phyloP scores from a whole-genome alignment of 1,140 invertebrate species.

The Drosophila trapezifrons region DNA sequence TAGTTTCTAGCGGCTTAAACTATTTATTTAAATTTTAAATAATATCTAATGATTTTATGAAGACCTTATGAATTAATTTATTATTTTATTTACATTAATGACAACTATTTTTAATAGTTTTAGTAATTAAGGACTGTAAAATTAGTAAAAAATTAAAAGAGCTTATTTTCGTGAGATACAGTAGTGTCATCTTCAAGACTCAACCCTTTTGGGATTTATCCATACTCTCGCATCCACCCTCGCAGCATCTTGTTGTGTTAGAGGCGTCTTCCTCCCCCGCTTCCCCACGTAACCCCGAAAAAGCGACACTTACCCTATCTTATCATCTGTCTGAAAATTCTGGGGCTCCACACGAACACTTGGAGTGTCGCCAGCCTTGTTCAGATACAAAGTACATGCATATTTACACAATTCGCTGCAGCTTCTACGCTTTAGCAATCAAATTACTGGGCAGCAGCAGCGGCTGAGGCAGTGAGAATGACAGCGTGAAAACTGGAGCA shows the following conservation, averaged over 20 bases:
- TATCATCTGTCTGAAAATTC: conserved; percentile 50
- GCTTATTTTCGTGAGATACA: too few relatives aligned
- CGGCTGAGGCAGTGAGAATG: conserved; percentile 9
- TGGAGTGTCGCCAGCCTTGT: conserved; percentile 45
- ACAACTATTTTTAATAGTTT: too few relatives aligned
- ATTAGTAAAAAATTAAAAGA: too few relatives aligned
- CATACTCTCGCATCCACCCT: conserved; percentile 33
- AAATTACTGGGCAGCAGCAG: conserved; percentile 66
- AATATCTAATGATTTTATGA: too few relatives aligned
- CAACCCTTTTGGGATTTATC: not conserved
- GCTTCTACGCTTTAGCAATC: conserved; percentile 83
- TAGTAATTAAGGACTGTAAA: too few relatives aligned
- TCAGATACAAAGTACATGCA: conserved; percentile 78
- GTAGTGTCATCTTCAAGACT: too few relatives aligned
- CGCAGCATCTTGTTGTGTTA: conserved; percentile 48
- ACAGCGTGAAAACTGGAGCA: conserved; percentile 68
- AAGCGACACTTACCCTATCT: conserved; percentile 53
- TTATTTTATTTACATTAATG: too few relatives aligned
- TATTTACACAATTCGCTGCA: conserved; percentile 81
- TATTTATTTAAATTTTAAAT: too few relatives aligned
- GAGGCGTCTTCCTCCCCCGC: not conserved
- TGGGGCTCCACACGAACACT: conserved; percentile 16
- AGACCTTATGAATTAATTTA: too few relatives aligned
- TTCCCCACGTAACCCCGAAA: not conserved
- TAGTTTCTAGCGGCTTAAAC: too few relatives aligned